Evolutionary conservation across 2,113 vertebrate species (phyloP).

Genomic region (Eubucco bourcierii): DNA sequence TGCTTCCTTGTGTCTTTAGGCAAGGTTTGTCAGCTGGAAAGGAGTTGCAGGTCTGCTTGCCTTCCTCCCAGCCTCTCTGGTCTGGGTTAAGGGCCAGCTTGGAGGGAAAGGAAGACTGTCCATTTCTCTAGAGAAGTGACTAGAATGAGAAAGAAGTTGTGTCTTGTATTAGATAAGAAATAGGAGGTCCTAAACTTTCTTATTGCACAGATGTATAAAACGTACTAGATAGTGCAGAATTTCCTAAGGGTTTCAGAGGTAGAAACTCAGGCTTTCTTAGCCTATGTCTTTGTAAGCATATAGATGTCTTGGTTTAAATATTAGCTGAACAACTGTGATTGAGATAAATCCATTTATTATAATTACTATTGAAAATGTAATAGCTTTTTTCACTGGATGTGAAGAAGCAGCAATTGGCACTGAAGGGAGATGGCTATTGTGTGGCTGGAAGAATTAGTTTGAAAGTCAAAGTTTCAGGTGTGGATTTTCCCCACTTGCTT

Average conservation of each 20-base stretch:
- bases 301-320: neutral
- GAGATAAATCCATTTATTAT: neutral
- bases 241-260: neutral
- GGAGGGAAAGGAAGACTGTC: neutral
- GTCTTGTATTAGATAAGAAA: neutral
- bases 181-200: neutral
- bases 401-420: neutral
- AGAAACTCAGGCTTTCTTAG: neutral
- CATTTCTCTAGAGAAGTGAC: neutral
- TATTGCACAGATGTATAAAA: neutral
- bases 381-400: neutral
- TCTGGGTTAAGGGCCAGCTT: neutral
- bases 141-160: neutral
- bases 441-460: neutral
- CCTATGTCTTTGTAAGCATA: neutral
- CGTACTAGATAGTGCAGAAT: neutral
- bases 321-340: neutral
- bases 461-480: neutral
- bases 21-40: neutral
- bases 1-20: neutral
- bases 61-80: neutral
- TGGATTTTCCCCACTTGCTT: neutral
- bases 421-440: fast-evolving
- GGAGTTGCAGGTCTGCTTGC: neutral
- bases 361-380: neutral